Evolutionary conservation across 2,888 invertebrate species (phyloP), one percentile per base, ranked within the genome.

Genomic region (Pocota personata): DNA sequence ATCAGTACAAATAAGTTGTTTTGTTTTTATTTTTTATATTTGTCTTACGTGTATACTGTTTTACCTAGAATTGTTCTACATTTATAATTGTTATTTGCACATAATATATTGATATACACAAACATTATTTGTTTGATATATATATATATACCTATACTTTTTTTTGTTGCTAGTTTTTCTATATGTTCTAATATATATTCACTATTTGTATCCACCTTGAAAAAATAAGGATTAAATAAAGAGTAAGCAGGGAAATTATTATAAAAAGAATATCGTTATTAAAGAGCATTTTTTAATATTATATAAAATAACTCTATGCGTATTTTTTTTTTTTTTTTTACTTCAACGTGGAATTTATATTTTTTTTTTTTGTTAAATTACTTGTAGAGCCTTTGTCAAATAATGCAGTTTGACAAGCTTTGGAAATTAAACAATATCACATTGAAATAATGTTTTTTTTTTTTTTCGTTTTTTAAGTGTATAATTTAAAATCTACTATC

Each of bases 1-100:
- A 67, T 80, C 80, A 80, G 80, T 80, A 80, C 80, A 80, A 73
- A 80, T 80, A 80, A 80, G 72, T 72, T 72, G 52, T 64, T 57
- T 2, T 32, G n/a, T 72, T 50, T 79, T 55, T 52, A 16, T 57
- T 55, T 32, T n/a, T 58, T 21, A 21, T 12, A 48, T 55, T n/a
- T n/a, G n/a, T n/a, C 35, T 64, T 57, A 55, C n/a, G 37, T 72
- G 30, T 77, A 60, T 72, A 72, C 52, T 72, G 48, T 46, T 21
- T 66, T 67, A 73, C 30, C 73, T 80, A 75, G 32, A 80, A 80
- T 67, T 79, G 57, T 48, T 79, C 79, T 72, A 73, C 72, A 50
- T 66, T 57, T 48, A 75, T 67, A 80, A 73, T 73, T 73, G 67
- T 58, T 75, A 67, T 75, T 73, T 80, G 80, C 72, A 75, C 72